Conservation (phyloP, 2,113 vertebrate genomes). For the Charina bottae region DNA sequence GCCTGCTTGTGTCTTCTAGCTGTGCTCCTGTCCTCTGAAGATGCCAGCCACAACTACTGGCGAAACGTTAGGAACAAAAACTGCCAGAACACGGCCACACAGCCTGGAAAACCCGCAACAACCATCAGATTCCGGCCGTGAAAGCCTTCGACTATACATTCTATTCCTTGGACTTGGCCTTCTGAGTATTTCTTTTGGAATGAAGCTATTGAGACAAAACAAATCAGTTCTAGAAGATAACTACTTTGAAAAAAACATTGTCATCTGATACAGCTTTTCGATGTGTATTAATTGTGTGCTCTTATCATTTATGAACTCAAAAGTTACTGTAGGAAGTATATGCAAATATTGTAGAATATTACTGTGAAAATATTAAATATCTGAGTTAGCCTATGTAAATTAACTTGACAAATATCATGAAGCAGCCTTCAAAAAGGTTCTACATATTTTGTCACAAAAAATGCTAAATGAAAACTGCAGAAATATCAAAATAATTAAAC, state of each 20-base stretch:
- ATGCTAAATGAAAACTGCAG: constrained; percentile 44
- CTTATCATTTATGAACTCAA: background rate
- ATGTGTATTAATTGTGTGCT: constrained; percentile 28
- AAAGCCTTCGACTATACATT: no score
- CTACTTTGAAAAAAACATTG: constrained; percentile 30
- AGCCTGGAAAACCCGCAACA: no score
- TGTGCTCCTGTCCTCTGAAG: no score
- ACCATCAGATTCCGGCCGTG: no score
- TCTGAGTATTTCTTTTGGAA: background rate
- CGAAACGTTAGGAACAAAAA: no score
- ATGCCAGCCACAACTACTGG: no score
- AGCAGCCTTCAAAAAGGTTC: constrained; percentile 28
- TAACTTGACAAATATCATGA: constrained; percentile 30
- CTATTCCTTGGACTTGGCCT: background rate
- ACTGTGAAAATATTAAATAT: constrained; percentile 61
- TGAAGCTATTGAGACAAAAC: constrained; percentile 16
- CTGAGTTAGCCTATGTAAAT: constrained; percentile 56
- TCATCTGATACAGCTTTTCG: constrained; percentile 23
- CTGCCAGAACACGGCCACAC: no score
- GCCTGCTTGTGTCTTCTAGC: no score
- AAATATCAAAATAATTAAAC: constrained; percentile 44
- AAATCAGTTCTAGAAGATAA: background rate
- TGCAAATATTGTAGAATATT: constrained; percentile 28
- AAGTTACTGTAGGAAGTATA: constrained; percentile 28
- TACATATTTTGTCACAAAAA: constrained; percentile 49